A percentile compares a stretch with the other conserved stretches of the same genome.
phyloP scores from a whole-genome alignment of 2,113 vertebrate genomes.

The Clarias batrachus region DNA sequence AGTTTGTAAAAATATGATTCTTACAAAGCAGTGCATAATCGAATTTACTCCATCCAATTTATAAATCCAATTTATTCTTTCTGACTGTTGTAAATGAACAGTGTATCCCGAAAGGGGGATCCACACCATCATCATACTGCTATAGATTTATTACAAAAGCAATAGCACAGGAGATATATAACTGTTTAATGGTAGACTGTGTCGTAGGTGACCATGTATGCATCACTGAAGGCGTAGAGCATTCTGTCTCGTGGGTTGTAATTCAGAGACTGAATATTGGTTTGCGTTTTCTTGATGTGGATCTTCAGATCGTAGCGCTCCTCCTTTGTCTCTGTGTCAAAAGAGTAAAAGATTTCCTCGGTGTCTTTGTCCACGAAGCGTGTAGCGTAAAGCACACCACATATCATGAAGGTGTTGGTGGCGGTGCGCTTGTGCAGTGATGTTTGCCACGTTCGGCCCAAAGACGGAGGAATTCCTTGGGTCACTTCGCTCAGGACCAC shows the following conservation, averaged over 20 bases:
- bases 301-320: conserved; percentile 67
- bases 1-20: neutral
- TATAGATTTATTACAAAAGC: no score
- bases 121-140: neutral
- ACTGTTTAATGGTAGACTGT: conserved; percentile 11
- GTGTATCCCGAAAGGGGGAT: neutral
- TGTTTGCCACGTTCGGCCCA: conserved; percentile 65
- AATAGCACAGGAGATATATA: no score
- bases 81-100: neutral
- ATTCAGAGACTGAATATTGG: conserved; percentile 68
- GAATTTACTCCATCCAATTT: no score
- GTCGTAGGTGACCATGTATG: conserved; percentile 45
- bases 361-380: conserved; percentile 54
- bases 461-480: neutral
- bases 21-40: no score
- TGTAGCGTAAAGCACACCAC: conserved; percentile 72
- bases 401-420: conserved; percentile 74
- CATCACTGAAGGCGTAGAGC: conserved; percentile 65
- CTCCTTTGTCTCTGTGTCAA: conserved; percentile 61
- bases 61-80: no score
- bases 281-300: conserved; percentile 63
- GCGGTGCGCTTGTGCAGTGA: conserved; percentile 67
- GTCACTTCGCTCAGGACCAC: conserved; percentile 68
- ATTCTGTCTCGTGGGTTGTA: conserved; percentile 70
- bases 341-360: conserved; percentile 75